phyloP scores from a whole-genome alignment of 1,140 invertebrate genomes.

The Heliconius nattereri region DNA sequence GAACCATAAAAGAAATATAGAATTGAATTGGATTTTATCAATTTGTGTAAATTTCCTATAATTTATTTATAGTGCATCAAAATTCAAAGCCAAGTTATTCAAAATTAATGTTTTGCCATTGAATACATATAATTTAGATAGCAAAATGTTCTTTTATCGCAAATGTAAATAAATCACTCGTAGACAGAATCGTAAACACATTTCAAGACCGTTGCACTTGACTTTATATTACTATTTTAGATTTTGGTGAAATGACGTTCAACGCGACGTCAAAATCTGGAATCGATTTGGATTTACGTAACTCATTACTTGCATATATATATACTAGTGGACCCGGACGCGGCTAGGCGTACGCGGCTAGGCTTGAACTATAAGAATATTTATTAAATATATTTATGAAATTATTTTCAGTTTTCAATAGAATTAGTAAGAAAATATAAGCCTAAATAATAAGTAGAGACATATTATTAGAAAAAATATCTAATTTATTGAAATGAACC shows the following conservation, averaged over 20 bases:
- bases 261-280: slow-evolving; percentile 24
- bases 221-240: slow-evolving; percentile 17
- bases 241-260: slow-evolving; percentile 27
- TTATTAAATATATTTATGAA: no score
- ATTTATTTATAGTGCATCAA: not conserved
- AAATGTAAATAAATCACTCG: not conserved
- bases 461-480: no score
- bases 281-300: slow-evolving; percentile 8
- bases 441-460: no score
- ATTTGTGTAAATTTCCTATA: not conserved
- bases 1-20: not conserved
- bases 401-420: no score
- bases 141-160: slow-evolving; percentile 10
- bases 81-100: not conserved
- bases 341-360: no score
- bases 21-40: not conserved
- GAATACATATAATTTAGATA: slow-evolving; percentile 11
- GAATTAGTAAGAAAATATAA: no score
- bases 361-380: no score
- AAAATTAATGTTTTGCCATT: slow-evolving; percentile 2
- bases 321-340: no score
- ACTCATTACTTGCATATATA: not conserved
- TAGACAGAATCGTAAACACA: slow-evolving; percentile 23
- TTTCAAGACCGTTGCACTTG: slow-evolving; percentile 22
- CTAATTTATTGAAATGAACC: no score